Percentiles rank a stretch among this genome's conserved stretches.
Evolutionary conservation across 2,888 invertebrate genomes (phyloP).

Genomic region (Tetragonisca angustula): DNA sequence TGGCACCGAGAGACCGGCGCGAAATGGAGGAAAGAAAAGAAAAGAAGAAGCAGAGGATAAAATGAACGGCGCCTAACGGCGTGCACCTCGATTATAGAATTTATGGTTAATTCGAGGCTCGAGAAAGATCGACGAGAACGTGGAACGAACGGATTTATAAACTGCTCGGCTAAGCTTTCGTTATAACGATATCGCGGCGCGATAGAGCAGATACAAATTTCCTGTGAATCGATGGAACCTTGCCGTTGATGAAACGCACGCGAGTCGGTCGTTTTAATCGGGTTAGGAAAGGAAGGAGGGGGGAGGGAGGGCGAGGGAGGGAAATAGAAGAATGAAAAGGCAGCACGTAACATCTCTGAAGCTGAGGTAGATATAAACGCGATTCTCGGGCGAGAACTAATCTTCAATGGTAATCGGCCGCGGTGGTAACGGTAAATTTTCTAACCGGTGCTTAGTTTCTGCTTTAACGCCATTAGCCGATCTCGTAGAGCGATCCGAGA

Average conservation of each 20-base stretch:
- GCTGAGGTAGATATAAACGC: conserved; percentile 46
- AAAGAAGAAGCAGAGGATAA: background rate
- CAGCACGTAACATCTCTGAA: conserved; percentile 34
- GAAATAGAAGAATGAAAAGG: conserved; percentile 22
- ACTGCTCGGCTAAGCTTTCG: conserved; percentile 6
- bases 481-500: conserved; percentile 21
- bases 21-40: background rate
- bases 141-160: conserved; percentile 26
- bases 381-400: conserved; percentile 72
- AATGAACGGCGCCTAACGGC: conserved; percentile 6
- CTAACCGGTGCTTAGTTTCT: conserved; percentile 61
- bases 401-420: conserved; percentile 76
- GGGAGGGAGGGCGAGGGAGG: background rate
- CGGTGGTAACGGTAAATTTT: conserved; percentile 79
- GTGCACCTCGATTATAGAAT: conserved; percentile 40
- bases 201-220: conserved; percentile 39
- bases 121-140: conserved; percentile 33
- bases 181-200: conserved; percentile 40
- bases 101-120: conserved; percentile 37
- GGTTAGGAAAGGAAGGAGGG: background rate
- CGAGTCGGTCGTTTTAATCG: conserved; percentile 45
- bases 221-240: conserved; percentile 45
- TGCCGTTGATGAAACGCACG: conserved; percentile 50
- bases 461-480: conserved; percentile 52
- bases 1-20: background rate